A percentile compares a stretch with the other conserved stretches of the same genome.
Evolutionary conservation across 2,113 vertebrate species (phyloP).

Genomic region (Dinomys branickii): DNA sequence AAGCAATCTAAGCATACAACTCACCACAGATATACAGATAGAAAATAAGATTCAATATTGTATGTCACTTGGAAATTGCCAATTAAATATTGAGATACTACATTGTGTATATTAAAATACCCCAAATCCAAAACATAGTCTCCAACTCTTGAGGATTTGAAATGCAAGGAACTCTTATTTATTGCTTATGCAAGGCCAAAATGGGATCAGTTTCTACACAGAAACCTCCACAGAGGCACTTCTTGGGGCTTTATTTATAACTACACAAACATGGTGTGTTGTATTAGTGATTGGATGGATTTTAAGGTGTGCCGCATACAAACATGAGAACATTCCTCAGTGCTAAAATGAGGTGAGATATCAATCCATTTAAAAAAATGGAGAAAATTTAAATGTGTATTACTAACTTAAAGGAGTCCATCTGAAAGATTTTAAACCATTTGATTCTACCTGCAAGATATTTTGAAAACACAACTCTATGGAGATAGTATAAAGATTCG

Average conservation of each 20-base stretch:
- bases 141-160: neutral
- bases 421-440: neutral
- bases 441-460: neutral
- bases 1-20: neutral
- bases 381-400: neutral
- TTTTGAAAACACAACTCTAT: neutral
- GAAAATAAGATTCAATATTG: neutral
- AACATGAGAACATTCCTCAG: neutral
- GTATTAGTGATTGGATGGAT: neutral
- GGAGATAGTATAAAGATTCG: neutral
- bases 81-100: neutral
- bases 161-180: neutral
- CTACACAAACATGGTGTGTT: neutral
- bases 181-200: neutral
- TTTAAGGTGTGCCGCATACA: neutral
- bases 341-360: neutral
- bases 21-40: neutral
- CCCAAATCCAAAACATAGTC: neutral
- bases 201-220: neutral
- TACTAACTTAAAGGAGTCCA: neutral
- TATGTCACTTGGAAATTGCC: neutral
- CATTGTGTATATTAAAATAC: neutral
- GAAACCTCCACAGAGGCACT: neutral
- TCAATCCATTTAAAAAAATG: neutral
- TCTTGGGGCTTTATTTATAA: neutral